Percentiles rank a stretch among this genome's conserved stretches.
These are phyloP conservation scores for Dicycla oo DNA, from an alignment of 2,888 invertebrate species.

Conservation along the genomic window DNA sequence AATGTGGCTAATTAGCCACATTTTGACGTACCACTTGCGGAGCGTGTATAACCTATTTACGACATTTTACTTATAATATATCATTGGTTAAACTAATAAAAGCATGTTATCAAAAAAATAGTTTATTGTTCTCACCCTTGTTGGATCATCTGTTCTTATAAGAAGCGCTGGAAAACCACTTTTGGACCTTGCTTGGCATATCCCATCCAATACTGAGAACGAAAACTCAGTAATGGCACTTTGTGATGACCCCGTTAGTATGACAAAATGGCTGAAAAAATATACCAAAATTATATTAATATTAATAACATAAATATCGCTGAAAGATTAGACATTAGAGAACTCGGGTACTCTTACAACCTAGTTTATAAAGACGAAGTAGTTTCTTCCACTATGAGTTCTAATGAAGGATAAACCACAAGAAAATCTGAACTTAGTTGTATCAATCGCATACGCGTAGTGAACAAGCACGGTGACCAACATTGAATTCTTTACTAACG, in stretches of 20 bases:
- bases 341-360: too few species aligned
- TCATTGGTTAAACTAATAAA: background rate
- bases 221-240: slow-evolving; percentile 63
- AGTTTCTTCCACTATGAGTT: background rate
- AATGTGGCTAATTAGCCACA: too few species aligned
- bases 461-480: background rate
- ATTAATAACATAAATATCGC: too few species aligned
- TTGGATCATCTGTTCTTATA: slow-evolving; percentile 53
- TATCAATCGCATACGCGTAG: background rate
- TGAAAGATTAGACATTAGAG: too few species aligned
- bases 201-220: slow-evolving; percentile 64
- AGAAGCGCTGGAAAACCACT: slow-evolving; percentile 69
- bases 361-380: background rate
- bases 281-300: background rate
- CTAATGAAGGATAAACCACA: too few species aligned
- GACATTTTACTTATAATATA: too few species aligned
- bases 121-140: slow-evolving; percentile 53
- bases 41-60: too few species aligned
- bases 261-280: slow-evolving; percentile 71
- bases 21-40: too few species aligned
- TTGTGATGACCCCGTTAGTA: slow-evolving; percentile 62
- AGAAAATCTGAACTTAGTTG: background rate
- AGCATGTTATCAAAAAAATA: background rate
- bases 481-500: too few species aligned
- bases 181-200: slow-evolving; percentile 66